Conservation (phyloP, 2,113 vertebrate genomes). For the Chionodraco myersi region DNA sequence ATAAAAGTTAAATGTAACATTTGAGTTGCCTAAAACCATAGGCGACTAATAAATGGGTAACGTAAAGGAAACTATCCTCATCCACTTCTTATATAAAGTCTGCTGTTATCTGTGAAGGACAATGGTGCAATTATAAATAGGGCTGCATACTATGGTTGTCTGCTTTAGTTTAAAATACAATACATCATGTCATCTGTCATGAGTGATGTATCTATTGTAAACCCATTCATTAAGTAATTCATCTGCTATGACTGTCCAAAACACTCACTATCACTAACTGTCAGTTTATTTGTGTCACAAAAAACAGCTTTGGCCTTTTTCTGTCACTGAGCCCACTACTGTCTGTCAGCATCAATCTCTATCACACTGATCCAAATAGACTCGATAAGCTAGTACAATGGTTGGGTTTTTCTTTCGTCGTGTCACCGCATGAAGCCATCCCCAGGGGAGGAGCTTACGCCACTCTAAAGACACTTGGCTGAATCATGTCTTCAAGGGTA, state of each 20-base stretch:
- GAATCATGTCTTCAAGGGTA: constrained; percentile 58
- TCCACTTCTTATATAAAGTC: too few relatives aligned
- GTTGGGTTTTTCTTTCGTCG: constrained; percentile 8
- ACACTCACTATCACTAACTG: neutral
- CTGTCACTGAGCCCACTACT: constrained; percentile 22
- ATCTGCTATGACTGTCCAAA: neutral
- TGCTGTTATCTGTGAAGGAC: neutral
- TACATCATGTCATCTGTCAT: too few relatives aligned
- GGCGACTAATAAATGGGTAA: too few relatives aligned
- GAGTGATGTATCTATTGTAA: too few relatives aligned
- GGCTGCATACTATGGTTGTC: neutral
- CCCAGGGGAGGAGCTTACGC: constrained; percentile 47
- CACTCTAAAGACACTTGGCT: constrained; percentile 53
- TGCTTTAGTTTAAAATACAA: neutral
- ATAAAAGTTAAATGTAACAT: too few relatives aligned
- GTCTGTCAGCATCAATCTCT: constrained; percentile 44
- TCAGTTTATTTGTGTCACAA: constrained; percentile 20
- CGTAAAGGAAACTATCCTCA: too few relatives aligned
- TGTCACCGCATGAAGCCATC: constrained; percentile 18
- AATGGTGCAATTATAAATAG: neutral
- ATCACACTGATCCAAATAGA: constrained; percentile 39
- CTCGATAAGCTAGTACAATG: constrained; percentile 14
- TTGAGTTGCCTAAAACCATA: too few relatives aligned
- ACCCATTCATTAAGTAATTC: neutral
- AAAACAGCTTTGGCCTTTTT: constrained; percentile 31